These are phyloP conservation scores for Phrynocephalus guinanensis DNA, from an alignment of 2,797 vertebrate species.

Conservation along the genomic window DNA sequence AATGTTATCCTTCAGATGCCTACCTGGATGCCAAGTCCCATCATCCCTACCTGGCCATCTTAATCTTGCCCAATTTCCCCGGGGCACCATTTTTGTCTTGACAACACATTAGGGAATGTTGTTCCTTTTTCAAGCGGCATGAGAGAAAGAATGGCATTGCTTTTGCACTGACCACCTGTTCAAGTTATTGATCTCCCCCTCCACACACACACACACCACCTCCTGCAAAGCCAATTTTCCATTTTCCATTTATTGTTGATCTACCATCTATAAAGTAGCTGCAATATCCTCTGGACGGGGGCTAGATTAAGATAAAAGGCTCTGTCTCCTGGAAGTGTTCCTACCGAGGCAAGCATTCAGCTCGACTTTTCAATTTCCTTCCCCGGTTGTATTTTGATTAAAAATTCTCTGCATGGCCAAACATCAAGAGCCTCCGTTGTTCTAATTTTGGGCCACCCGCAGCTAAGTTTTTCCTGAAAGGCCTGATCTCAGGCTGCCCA, in stretches of 20 bases:
- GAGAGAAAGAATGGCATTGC: not conserved
- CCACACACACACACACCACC: too few relatives aligned
- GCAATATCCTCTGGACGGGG: not conserved
- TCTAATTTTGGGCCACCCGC: constrained; percentile 7
- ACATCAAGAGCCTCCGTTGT: constrained; percentile 11
- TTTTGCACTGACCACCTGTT: not conserved
- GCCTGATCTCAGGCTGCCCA: not conserved
- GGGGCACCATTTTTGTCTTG: not conserved
- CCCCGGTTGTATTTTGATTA: constrained; percentile 19
- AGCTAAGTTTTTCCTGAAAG: not conserved
- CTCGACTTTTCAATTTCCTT: constrained; percentile 11
- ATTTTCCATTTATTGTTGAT: not conserved
- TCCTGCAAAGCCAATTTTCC: not conserved
- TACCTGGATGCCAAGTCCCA: too few relatives aligned
- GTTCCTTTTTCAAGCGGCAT: not conserved
- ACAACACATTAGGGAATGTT: not conserved
- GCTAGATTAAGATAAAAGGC: not conserved
- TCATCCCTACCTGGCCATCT: too few relatives aligned
- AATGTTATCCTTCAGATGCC: too few relatives aligned
- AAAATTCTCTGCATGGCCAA: constrained; percentile 20
- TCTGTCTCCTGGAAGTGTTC: constrained; percentile 5
- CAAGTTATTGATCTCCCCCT: not conserved
- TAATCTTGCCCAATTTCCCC: too few relatives aligned
- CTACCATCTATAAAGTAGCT: not conserved
- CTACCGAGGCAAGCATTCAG: constrained; percentile 2